These are phyloP conservation scores for Podarcis muralis DNA, from an alignment of 2,113 vertebrate species.

Conservation along the genomic window DNA sequence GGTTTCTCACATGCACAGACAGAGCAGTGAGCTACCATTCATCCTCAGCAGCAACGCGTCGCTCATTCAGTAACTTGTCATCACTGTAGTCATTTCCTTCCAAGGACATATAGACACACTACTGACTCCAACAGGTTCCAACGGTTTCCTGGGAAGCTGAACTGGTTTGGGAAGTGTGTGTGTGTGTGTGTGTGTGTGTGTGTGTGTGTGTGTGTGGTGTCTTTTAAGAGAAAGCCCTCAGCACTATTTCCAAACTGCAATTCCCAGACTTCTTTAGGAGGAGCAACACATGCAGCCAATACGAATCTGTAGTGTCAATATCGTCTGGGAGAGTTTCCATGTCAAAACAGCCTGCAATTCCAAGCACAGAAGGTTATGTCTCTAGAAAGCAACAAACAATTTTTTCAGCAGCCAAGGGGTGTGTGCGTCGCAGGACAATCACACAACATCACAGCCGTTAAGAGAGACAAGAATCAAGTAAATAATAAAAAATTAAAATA, in stretches of 20 bases:
- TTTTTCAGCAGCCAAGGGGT: slow-evolving; percentile 55
- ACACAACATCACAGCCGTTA: slow-evolving; percentile 54
- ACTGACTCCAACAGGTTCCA: neutral
- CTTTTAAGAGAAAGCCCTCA: slow-evolving; percentile 58
- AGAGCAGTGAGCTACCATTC: neutral
- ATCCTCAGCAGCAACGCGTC: neutral
- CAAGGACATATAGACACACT: neutral
- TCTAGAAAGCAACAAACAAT: slow-evolving; percentile 57
- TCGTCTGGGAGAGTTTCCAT: slow-evolving; percentile 61
- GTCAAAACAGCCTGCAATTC: slow-evolving; percentile 53
- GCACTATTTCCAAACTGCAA: neutral
- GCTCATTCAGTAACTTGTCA: slow-evolving; percentile 29
- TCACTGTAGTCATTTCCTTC: slow-evolving; percentile 39
- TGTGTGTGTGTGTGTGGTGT: too few species aligned
- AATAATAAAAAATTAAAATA: neutral
- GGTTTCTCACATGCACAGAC: neutral
- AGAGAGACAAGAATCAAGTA: slow-evolving; percentile 37
- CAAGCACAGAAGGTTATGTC: slow-evolving; percentile 52
- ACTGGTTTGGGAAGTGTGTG: neutral
- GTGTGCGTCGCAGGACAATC: neutral
- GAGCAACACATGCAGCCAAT: neutral
- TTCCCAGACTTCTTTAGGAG: neutral
- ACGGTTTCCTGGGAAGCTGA: neutral
- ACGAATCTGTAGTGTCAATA: neutral
- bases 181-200: too few species aligned